Base-by-base conservation (phyloP, 2,797 vertebrate genomes). In the Diglossa cyanea region DNA sequence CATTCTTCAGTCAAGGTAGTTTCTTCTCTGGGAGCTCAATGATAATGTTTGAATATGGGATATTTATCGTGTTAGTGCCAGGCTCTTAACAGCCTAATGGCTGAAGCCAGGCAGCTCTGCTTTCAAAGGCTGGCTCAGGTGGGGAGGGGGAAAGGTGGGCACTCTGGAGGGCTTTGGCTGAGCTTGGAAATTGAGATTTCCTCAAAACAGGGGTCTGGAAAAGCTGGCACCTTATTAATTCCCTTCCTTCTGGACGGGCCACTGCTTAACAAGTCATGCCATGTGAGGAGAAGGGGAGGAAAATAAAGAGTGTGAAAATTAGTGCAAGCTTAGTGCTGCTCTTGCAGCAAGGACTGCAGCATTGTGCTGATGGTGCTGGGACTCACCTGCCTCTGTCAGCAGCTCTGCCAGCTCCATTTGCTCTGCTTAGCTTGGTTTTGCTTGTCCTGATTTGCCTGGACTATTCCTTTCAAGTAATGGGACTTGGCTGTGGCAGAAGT, bases 1-100 rank as follows among this genome's bases (percentile, higher is more conserved):
- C 33, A 24, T 89, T 93, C 91, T 89, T 96, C 88, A 93, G 28
- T 83, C 95, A 93, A 90, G 48, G 67, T 86, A 37, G 74, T 81
- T 95, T 85, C 48, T 92, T 88, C 71, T 92, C 76, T 40, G 35
- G 47, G 57, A 91, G 30, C 81, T 77, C 42, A 48, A 7, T 1
- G 18, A 11, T 51, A 53, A 47, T 79, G 66, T 84, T 75, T 81
- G 83, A 90, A 37, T 90, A 42, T 42, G 50, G 54, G 62, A 63
- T 95, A 88, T 95, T 94, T 94, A 95, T 82, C 57, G 62, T 14
- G 48, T 57, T 67, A 77, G 62, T 78, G 42, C 20, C 66, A 31
- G 37, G 28, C 67, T 92, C 39, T 75, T 63, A 71, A 6, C 21
- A 86, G 45, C n/a, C 8, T 65, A 33, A 80, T 47, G 54, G n/a